These are phyloP conservation scores for Lagodon rhomboides DNA, from an alignment of 2,797 vertebrate species.

Conservation along the genomic window DNA sequence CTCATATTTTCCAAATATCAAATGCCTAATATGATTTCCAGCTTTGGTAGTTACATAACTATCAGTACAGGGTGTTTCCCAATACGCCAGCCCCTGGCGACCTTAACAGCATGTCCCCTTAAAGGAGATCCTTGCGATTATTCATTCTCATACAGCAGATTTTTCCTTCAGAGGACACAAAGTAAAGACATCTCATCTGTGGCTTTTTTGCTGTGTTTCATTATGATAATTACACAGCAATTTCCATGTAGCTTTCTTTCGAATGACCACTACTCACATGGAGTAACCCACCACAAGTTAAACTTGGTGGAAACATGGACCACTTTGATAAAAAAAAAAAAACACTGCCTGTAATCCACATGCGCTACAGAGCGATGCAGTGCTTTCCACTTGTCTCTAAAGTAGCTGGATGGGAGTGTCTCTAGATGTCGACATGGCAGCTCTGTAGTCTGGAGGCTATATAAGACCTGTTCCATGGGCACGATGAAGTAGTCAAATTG, in stretches of 20 bases:
- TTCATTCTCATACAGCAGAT: not conserved
- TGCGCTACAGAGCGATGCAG: not conserved
- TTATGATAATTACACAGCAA: not conserved
- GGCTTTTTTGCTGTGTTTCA: conserved; percentile 11
- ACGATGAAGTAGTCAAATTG: conserved; percentile 38
- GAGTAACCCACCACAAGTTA: not conserved
- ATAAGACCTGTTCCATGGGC: conserved; percentile 9
- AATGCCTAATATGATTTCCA: conserved; percentile 41
- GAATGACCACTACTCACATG: not conserved
- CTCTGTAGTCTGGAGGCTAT: conserved; percentile 22
- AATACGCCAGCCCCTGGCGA: conserved; percentile 71
- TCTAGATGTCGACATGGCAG: not conserved
- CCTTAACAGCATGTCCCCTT: conserved; percentile 81
- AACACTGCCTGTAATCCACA: not conserved
- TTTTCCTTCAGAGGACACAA: not conserved
- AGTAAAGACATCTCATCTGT: not conserved
- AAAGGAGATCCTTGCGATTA: conserved; percentile 68
- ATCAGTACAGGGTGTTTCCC: conserved; percentile 20
- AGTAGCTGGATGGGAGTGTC: not conserved
- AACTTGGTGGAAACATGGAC: not conserved
- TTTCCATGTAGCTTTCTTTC: not conserved
- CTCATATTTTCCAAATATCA: conserved; percentile 25
- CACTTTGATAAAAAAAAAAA: not conserved
- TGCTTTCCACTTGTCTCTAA: not conserved
- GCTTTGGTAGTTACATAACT: conserved; percentile 20